Evolutionary conservation across 2,797 vertebrate species (phyloP).

Genomic region (Brachymystax lenok): DNA sequence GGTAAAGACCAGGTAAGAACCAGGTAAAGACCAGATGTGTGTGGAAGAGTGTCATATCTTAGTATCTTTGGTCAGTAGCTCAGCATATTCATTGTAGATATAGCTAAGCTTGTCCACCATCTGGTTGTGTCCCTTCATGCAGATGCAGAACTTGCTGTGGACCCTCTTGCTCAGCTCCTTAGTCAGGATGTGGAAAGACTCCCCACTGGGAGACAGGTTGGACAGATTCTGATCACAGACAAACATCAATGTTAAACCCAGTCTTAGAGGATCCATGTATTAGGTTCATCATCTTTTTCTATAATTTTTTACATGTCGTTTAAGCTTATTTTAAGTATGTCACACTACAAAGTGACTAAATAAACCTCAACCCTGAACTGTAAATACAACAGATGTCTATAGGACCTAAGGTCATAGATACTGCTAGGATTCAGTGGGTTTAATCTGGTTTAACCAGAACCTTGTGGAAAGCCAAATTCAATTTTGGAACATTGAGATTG

Average conservation of each 20-base stretch:
- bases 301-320: background rate
- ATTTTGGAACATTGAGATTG: background rate
- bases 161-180: conserved; percentile 78
- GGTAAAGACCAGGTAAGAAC: background rate
- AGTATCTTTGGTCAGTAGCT: conserved; percentile 82
- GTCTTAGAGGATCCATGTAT: no score
- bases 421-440: background rate
- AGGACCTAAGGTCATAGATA: background rate
- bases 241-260: background rate
- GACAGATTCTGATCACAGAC: background rate
- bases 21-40: background rate
- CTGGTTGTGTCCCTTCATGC: conserved; percentile 70
- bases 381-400: no score
- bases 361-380: no score
- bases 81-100: conserved; percentile 78
- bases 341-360: no score
- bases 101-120: conserved; percentile 74
- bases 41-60: conserved; percentile 72
- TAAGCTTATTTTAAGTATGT: no score
- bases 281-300: background rate
- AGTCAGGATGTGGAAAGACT: conserved; percentile 80
- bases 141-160: conserved; percentile 76
- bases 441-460: background rate
- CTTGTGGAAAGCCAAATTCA: background rate
- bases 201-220: conserved; percentile 81